Conservation (phyloP, 2,888 invertebrate species). For the Altica lythri region DNA sequence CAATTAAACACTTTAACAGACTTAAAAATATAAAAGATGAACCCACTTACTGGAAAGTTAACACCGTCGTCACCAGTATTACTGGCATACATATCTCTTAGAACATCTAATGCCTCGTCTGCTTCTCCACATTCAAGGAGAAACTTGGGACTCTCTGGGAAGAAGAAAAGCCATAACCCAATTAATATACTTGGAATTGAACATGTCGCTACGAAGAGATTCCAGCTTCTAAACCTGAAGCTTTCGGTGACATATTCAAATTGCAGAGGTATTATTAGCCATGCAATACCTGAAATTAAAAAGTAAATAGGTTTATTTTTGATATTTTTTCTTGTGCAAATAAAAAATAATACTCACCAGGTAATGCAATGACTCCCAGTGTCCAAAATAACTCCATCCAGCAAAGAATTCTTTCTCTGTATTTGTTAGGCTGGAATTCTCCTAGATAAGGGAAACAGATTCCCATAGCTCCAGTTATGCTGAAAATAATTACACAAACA, state of each 20-base stretch:
- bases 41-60: slow-evolving; percentile 70
- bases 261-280: slow-evolving; percentile 75
- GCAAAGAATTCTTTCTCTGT: slow-evolving; percentile 78
- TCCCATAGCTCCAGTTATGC: slow-evolving; percentile 82
- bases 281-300: slow-evolving; percentile 68
- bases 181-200: slow-evolving; percentile 72
- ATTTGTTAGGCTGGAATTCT: slow-evolving; percentile 79
- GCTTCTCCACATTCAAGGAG: slow-evolving; percentile 79
- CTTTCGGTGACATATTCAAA: slow-evolving; percentile 63
- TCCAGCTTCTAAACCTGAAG: slow-evolving; percentile 79
- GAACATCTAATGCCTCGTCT: slow-evolving; percentile 72
- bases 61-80: slow-evolving; percentile 74
- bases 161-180: slow-evolving; percentile 71
- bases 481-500: slow-evolving; percentile 45
- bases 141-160: slow-evolving; percentile 84
- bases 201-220: slow-evolving; percentile 77
- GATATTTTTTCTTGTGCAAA: slow-evolving; percentile 37
- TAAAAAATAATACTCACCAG: slow-evolving; percentile 60
- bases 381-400: slow-evolving; percentile 90
- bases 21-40: background rate
- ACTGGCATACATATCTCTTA: slow-evolving; percentile 70
- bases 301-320: background rate
- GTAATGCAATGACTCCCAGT: slow-evolving; percentile 73
- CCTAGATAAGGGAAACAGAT: slow-evolving; percentile 82
- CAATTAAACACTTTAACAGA: too few species aligned